A percentile compares a stretch with the other conserved stretches of the same genome.
phyloP scores from a whole-genome alignment of 2,888 invertebrate genomes.

The Sinotaia quadrata region DNA sequence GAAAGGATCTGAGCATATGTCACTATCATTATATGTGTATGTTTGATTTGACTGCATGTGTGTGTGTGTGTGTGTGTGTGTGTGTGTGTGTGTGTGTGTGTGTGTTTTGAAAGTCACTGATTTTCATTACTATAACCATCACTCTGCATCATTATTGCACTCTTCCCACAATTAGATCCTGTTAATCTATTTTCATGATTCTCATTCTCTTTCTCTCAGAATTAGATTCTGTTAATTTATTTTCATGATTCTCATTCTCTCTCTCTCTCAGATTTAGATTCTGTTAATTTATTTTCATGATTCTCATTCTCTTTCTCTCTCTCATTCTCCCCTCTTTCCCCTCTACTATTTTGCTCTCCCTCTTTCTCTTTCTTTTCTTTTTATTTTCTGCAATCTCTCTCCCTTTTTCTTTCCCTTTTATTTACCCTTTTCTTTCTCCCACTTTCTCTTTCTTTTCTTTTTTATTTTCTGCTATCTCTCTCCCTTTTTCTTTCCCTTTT shows the following conservation, averaged over 20 bases:
- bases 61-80: constrained; percentile 7
- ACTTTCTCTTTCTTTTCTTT: neutral
- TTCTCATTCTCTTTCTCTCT: neutral
- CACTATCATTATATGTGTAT: neutral
- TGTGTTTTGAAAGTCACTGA: neutral
- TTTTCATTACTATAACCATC: too few species aligned
- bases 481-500: neutral
- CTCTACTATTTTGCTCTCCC: neutral
- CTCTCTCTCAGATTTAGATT: too few species aligned
- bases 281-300: too few species aligned
- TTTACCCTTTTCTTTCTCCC: neutral
- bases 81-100: constrained; percentile 9
- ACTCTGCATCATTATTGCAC: too few species aligned
- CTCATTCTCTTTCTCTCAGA: too few species aligned
- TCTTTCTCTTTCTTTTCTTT: too few species aligned
- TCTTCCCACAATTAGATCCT: too few species aligned
- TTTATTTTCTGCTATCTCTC: neutral
- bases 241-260: too few species aligned
- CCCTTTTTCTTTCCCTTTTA: neutral
- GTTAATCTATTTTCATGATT: too few species aligned
- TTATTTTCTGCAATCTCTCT: too few species aligned
- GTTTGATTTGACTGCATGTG: neutral
- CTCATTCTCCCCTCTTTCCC: neutral
- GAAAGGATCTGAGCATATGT: too few species aligned
- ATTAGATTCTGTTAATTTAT: too few species aligned